phyloP scores from a whole-genome alignment of 2,888 invertebrate species.

The Reticulitermes lucifugus region DNA sequence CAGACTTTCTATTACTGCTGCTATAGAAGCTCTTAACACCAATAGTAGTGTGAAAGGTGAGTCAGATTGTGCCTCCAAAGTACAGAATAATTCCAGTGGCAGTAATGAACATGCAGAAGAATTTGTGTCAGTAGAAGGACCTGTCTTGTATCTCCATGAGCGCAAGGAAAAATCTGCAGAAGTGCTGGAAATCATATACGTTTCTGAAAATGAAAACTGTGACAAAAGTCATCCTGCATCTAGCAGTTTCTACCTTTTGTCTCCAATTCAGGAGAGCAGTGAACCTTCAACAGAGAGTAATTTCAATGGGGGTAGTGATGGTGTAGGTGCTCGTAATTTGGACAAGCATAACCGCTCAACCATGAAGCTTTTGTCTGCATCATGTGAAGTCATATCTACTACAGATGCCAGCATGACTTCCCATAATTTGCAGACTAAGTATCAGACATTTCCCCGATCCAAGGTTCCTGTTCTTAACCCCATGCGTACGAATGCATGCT shows the following conservation, averaged over 20 bases:
- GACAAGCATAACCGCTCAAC: constrained; percentile 42
- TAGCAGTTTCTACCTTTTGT: constrained; percentile 62
- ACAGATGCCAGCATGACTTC: constrained; percentile 38
- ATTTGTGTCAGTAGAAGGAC: not conserved
- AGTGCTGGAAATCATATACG: constrained; percentile 47
- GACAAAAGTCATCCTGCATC: not conserved
- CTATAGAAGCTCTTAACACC: constrained; percentile 53
- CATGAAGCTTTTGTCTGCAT: constrained; percentile 60
- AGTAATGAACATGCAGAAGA: constrained; percentile 9
- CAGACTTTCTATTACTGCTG: constrained; percentile 54
- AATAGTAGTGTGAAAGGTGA: constrained; percentile 5
- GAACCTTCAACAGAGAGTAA: constrained; percentile 66
- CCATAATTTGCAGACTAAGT: constrained; percentile 50
- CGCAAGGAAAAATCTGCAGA: constrained; percentile 45
- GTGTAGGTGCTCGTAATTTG: constrained; percentile 54
- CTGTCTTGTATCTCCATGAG: constrained; percentile 37
- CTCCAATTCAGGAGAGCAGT: constrained; percentile 71
- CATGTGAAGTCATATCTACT: constrained; percentile 53
- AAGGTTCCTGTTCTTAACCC: constrained; percentile 61
- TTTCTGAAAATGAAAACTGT: constrained; percentile 39
- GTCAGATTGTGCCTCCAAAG: not conserved
- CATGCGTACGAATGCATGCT: constrained; percentile 49
- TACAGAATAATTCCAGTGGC: not conserved
- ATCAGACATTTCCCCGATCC: constrained; percentile 68
- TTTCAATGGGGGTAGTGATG: constrained; percentile 60